Conservation (phyloP, 2,797 vertebrate species). For the Tokudaia muenninki region DNA sequence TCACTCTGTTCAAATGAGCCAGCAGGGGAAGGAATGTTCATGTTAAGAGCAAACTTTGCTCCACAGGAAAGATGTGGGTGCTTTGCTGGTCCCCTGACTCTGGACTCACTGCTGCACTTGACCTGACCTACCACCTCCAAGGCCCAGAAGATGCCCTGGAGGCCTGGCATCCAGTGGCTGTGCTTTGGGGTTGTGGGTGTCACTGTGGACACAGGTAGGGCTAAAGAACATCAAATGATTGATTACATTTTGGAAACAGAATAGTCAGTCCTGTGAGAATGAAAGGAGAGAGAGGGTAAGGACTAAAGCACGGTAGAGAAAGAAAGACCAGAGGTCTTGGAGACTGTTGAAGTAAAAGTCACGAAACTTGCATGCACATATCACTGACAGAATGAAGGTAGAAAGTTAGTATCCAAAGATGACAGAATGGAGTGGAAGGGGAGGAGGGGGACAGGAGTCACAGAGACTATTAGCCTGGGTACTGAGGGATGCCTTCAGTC, state of each 20-base stretch:
- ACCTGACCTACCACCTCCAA: background rate
- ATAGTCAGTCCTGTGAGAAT: background rate
- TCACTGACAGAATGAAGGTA: background rate
- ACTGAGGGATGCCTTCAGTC: slow-evolving; percentile 31
- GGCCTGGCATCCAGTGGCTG: fast-evolving
- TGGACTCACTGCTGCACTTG: background rate
- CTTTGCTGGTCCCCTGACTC: background rate
- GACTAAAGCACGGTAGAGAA: background rate
- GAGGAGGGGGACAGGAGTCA: background rate
- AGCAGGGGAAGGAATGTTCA: background rate
- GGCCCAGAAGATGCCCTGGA: too few species aligned
- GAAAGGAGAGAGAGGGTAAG: slow-evolving; percentile 68
- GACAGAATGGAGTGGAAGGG: background rate
- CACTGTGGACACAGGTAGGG: too few species aligned
- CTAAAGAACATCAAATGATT: background rate
- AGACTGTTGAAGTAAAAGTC: background rate
- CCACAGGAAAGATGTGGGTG: background rate
- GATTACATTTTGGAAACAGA: background rate
- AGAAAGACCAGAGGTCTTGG: background rate
- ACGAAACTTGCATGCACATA: background rate
- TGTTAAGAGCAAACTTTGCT: background rate
- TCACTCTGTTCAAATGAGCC: background rate
- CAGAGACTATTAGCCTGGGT: background rate
- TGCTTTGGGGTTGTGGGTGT: background rate
- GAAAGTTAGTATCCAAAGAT: background rate